Base-by-base conservation (phyloP, 1,140 invertebrate species). In the Nephila pilipes region DNA sequence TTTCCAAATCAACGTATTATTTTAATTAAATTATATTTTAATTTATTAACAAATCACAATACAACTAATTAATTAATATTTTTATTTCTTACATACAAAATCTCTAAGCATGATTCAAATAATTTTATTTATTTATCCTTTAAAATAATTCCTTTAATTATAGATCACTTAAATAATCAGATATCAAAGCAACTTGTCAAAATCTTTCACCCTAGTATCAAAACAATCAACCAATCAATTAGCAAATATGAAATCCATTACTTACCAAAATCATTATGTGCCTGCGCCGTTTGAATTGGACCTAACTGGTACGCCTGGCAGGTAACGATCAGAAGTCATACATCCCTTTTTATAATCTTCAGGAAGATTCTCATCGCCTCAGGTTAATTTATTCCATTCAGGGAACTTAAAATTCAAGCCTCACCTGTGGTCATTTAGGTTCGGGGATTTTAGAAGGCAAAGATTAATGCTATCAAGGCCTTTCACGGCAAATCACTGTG, bases 391-490 rank as follows among this genome's bases (percentile, higher is more conserved):
- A 90, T 80, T 75, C 63, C 57, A 79, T 29, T 29, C 46, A 58
- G 54, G 54, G 87, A 46, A 90, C 69, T 90, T 90, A 90, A 46
- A 6, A 90, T 90, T 55, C 87, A 79, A 57, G 5, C 14, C 58
- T 87, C 80, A 83, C 54, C 22, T 36, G 87, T 79, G 69, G 87
- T 54, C 65, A 75, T 1, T 25, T 54, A 1, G 54, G 8, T 22
- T 12, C 6, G 65, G 87, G 63, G 60, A 54, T 75, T 54, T 38
- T n/a, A 25, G 36, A 20, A 29, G 29, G 29, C 60, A 22, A 32
- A 90, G 69, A 90, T 90, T 79, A 90, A 90, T 90, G 69, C 87
- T 38, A 57, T 54, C 87, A 80, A 90, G 87, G 87, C 22, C 87
- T 80, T 16, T 46, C 65, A 29, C 69, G 25, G 85, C n/a, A 22